A percentile compares a stretch with the other conserved stretches of the same genome.
Evolutionary conservation across 2,797 vertebrate genomes (phyloP).

Genomic region (Miichthys miiuy): DNA sequence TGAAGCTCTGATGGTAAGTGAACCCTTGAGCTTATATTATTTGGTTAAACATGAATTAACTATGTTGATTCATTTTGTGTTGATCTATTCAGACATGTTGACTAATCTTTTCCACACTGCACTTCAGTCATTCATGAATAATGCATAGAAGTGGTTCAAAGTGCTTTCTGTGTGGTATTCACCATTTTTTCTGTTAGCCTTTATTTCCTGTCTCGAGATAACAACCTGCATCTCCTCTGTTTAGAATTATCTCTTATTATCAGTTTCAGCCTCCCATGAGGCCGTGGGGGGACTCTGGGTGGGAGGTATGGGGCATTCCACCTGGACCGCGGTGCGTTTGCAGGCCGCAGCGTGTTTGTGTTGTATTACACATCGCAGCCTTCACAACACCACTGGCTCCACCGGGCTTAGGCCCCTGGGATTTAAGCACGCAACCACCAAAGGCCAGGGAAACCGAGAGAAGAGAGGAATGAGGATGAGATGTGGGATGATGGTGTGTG

Average conservation of each 20-base stretch:
- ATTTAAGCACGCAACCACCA: slow-evolving; percentile 69
- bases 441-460: slow-evolving; percentile 48
- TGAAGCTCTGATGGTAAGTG: not conserved
- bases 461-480: slow-evolving; percentile 54
- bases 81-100: not conserved
- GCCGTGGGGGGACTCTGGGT: slow-evolving; percentile 47
- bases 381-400: slow-evolving; percentile 81
- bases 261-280: slow-evolving; percentile 45
- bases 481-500: slow-evolving; percentile 35
- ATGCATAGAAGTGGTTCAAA: not conserved
- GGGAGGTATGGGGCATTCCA: slow-evolving; percentile 73
- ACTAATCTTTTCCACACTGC: not conserved
- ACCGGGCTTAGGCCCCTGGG: slow-evolving; percentile 77
- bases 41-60: not conserved
- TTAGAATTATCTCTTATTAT: slow-evolving; percentile 57
- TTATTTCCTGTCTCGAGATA: slow-evolving; percentile 48
- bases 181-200: not conserved
- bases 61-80: not conserved
- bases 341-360: slow-evolving; percentile 77
- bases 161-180: not conserved
- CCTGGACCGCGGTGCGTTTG: slow-evolving; percentile 72
- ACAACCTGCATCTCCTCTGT: slow-evolving; percentile 48
- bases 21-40: not conserved
- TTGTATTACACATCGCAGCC: slow-evolving; percentile 78
- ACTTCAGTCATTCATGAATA: not conserved